These are phyloP conservation scores for Perccottus glenii DNA, from an alignment of 2,113 vertebrate species.

Conservation along the genomic window DNA sequence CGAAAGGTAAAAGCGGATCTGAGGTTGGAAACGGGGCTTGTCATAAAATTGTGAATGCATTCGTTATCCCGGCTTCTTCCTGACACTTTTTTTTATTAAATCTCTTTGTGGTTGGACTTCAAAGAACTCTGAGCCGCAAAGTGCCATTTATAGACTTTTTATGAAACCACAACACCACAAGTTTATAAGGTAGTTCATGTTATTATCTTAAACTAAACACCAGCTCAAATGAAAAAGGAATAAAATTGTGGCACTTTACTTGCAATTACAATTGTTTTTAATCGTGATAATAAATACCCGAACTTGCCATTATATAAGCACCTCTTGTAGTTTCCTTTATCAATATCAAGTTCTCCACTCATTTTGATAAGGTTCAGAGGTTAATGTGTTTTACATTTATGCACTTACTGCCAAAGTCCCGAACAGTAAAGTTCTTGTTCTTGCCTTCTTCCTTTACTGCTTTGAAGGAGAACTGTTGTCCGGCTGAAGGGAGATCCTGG, in stretches of 20 bases:
- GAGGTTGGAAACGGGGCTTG: constrained; percentile 45
- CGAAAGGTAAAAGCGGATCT: constrained; percentile 54
- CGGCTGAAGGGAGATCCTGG: constrained; percentile 87
- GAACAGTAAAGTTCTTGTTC: constrained; percentile 94
- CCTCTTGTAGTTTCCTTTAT: too few species aligned
- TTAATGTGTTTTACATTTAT: too few species aligned
- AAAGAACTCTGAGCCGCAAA: constrained; percentile 41
- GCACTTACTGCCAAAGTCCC: constrained; percentile 97
- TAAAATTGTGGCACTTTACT: not conserved
- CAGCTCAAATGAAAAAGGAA: too few species aligned
- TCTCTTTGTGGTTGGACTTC: constrained; percentile 55
- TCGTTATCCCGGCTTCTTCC: constrained; percentile 51
- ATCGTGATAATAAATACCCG: too few species aligned
- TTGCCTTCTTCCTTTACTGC: constrained; percentile 84
- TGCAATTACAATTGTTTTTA: too few species aligned
- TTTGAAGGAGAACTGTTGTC: constrained; percentile 92
- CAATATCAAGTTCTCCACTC: too few species aligned
- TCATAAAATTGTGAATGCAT: constrained; percentile 57
- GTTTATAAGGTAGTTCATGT: constrained; percentile 22
- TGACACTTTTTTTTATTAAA: constrained; percentile 53
- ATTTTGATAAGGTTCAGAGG: too few species aligned
- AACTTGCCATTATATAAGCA: too few species aligned
- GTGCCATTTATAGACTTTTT: constrained; percentile 39
- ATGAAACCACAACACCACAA: constrained; percentile 10
- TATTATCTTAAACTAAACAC: too few species aligned